Percentiles rank a stretch among this genome's conserved stretches.
Conservation (phyloP, 2,888 invertebrate genomes). For the Epinotia nisella region DNA sequence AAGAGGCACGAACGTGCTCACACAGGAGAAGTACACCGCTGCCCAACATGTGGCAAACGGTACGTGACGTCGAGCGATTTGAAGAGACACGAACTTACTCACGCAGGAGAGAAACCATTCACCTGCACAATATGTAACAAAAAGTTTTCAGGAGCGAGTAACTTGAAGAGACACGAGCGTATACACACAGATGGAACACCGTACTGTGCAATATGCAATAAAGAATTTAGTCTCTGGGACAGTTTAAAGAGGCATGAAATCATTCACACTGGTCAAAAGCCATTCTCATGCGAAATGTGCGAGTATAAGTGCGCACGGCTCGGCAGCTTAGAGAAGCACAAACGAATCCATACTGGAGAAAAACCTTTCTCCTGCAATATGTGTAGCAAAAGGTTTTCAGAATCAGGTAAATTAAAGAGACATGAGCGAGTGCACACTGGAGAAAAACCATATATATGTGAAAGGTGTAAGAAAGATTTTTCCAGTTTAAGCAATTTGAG, state of each 20-base stretch:
- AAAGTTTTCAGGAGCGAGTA: neutral
- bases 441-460: neutral
- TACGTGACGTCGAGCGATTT: neutral
- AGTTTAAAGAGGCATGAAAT: neutral
- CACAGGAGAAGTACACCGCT: neutral
- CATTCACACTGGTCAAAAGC: neutral
- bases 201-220: neutral
- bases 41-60: neutral
- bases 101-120: too few relatives aligned
- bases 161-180: neutral
- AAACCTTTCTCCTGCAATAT: neutral
- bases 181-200: neutral
- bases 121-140: neutral
- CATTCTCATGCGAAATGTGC: neutral
- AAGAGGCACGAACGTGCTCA: neutral
- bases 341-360: neutral
- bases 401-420: neutral
- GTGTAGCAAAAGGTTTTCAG: neutral
- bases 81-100: neutral
- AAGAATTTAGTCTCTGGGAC: neutral
- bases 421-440: neutral
- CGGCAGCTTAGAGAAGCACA: neutral
- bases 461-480: neutral
- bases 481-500: neutral
- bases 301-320: neutral